phyloP scores from a whole-genome alignment of 2,888 invertebrate genomes.

The Erpobdella octoculata region DNA sequence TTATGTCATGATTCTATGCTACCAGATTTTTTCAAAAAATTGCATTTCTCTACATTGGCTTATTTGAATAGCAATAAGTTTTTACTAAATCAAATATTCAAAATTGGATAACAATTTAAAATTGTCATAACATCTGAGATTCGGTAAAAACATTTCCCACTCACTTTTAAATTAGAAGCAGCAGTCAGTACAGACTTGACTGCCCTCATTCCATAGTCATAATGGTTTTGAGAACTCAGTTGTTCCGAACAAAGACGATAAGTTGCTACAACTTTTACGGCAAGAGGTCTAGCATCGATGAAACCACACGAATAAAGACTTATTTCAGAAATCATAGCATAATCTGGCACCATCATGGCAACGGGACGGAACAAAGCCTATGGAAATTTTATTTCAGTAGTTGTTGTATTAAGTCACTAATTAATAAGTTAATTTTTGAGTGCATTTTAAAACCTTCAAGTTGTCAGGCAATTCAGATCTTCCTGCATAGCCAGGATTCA shows the following conservation, averaged over 20 bases:
- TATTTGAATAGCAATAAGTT: neutral
- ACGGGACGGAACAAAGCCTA: conserved; percentile 77
- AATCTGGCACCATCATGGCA: conserved; percentile 93
- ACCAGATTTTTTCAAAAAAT: neutral
- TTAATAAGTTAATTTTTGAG: too few species aligned
- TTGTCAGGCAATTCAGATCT: conserved; percentile 88
- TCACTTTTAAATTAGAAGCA: conserved; percentile 54
- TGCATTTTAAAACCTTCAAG: conserved; percentile 62
- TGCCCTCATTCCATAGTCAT: conserved; percentile 56
- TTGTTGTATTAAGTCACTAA: neutral
- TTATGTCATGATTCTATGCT: neutral
- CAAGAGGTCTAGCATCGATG: conserved; percentile 65
- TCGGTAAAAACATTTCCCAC: too few species aligned
- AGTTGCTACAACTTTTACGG: conserved; percentile 55
- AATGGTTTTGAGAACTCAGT: conserved; percentile 54
- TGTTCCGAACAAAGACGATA: conserved; percentile 55
- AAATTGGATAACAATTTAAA: neutral
- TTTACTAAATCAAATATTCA: neutral
- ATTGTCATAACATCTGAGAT: neutral
- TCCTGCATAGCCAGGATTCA: conserved; percentile 89
- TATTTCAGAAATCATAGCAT: conserved; percentile 90
- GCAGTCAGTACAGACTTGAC: conserved; percentile 56
- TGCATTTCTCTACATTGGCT: neutral
- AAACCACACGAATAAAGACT: conserved; percentile 86
- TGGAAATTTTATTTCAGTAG: neutral